phyloP scores from a whole-genome alignment of 2,797 vertebrate species.

The Hippopotamyrus pictus region DNA sequence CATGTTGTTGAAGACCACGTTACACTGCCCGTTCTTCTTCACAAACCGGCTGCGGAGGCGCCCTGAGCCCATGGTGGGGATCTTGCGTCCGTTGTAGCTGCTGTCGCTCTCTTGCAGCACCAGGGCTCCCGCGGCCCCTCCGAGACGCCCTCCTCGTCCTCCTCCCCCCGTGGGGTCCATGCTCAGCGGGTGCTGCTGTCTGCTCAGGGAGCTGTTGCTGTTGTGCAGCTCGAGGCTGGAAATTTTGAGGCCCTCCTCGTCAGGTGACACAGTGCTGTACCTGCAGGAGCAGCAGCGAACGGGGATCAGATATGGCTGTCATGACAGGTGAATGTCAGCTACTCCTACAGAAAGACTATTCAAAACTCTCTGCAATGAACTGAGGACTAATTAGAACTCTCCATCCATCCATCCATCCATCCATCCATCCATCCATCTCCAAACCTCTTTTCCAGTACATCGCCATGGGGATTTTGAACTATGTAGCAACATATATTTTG shows the following conservation, averaged over 20 bases:
- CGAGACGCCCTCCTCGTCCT: conserved; percentile 34
- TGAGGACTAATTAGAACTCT: not conserved
- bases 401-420: not conserved
- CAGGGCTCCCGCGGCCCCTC: not conserved
- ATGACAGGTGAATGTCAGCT: not conserved
- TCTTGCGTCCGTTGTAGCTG: conserved; percentile 54
- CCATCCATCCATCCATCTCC: not conserved
- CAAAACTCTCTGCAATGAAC: not conserved
- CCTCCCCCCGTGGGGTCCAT: conserved; percentile 26
- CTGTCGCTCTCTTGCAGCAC: conserved; percentile 40
- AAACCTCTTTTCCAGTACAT: not conserved
- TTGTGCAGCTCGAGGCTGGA: conserved; percentile 63
- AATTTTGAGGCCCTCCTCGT: conserved; percentile 72
- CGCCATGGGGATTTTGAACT: not conserved
- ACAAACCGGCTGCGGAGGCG: conserved; percentile 87
- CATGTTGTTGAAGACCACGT: conserved; percentile 87
- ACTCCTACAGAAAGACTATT: not conserved
- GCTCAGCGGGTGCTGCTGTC: conserved; percentile 26
- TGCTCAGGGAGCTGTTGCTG: conserved; percentile 47
- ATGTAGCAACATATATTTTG: not conserved
- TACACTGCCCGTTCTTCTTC: conserved; percentile 94
- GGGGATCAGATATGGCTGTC: not conserved
- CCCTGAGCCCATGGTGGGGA: conserved; percentile 58
- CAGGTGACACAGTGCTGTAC: conserved; percentile 79
- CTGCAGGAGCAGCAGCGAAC: conserved; percentile 46